phyloP scores from a whole-genome alignment of 2,797 vertebrate species.

The Saxicola maurus region DNA sequence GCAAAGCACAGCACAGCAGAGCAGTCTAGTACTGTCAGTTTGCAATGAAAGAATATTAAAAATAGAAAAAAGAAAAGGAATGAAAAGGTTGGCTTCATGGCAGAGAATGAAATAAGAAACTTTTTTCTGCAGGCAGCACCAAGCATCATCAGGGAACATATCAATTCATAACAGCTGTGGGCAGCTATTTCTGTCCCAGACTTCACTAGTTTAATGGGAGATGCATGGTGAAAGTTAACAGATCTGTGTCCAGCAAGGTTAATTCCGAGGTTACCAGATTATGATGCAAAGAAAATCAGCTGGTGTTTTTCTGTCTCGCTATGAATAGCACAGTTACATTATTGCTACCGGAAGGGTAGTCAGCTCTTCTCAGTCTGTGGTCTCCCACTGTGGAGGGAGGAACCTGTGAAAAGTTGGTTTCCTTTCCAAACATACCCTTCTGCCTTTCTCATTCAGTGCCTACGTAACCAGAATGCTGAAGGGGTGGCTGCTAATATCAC shows the following conservation, averaged over 20 bases:
- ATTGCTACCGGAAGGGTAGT: slow-evolving; percentile 16
- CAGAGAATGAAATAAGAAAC: slow-evolving; percentile 18
- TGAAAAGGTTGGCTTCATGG: not conserved
- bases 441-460: slow-evolving; percentile 20
- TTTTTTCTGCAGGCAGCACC: not conserved
- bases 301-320: slow-evolving; percentile 22
- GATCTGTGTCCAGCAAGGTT: slow-evolving; percentile 53
- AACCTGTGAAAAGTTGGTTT: slow-evolving; percentile 26
- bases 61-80: not conserved
- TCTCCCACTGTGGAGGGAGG: slow-evolving; percentile 24
- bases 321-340: not conserved
- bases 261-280: slow-evolving; percentile 36
- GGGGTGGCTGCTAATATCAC: slow-evolving; percentile 11
- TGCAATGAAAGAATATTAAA: not conserved
- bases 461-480: not conserved
- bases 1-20: not conserved
- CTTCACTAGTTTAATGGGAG: slow-evolving; percentile 13
- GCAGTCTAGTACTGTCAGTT: not conserved
- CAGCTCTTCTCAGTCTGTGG: slow-evolving; percentile 41
- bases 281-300: slow-evolving; percentile 33
- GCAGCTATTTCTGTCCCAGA: slow-evolving; percentile 43
- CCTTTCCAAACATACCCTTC: slow-evolving; percentile 38
- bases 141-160: not conserved
- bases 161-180: slow-evolving; percentile 42
- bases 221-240: slow-evolving; percentile 22